Evolutionary conservation across 2,797 vertebrate genomes (phyloP).

Genomic region (Phoxinus dragarum): DNA sequence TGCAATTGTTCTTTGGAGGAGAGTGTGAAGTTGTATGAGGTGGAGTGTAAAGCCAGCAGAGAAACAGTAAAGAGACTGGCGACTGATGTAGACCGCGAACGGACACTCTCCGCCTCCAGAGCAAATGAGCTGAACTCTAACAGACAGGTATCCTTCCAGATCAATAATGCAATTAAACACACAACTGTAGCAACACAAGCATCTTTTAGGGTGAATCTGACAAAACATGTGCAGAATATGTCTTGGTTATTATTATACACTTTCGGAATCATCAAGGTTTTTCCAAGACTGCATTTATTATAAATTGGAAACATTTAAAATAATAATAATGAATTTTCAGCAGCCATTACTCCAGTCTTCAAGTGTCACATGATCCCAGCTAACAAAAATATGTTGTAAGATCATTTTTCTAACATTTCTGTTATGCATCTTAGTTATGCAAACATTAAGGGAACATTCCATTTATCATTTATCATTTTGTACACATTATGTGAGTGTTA

Average conservation of each 20-base stretch:
- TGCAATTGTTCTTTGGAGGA: constrained; percentile 81
- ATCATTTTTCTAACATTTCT: background rate
- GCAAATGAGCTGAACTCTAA: constrained; percentile 76
- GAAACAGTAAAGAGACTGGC: constrained; percentile 87
- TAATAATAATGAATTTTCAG: background rate
- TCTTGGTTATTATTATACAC: background rate
- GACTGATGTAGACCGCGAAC: constrained; percentile 83
- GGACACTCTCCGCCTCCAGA: constrained; percentile 73
- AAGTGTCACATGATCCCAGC: background rate
- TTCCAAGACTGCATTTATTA: background rate
- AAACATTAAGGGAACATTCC: background rate
- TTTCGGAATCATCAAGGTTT: background rate
- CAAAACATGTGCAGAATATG: background rate
- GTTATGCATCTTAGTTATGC: background rate
- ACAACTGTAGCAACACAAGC: background rate
- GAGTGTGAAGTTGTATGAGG: constrained; percentile 80
- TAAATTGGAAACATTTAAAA: background rate
- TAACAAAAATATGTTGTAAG: background rate
- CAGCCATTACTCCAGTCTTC: background rate
- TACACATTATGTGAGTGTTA: background rate
- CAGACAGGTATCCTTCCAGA: constrained; percentile 76
- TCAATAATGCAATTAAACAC: background rate
- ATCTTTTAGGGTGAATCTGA: background rate
- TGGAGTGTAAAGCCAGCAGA: constrained; percentile 88
- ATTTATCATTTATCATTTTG: background rate